A percentile compares a stretch with the other conserved stretches of the same genome.
These are phyloP conservation scores for Chelidonichthys spinosus DNA, from an alignment of 2,797 vertebrate genomes.

Conservation along the genomic window DNA sequence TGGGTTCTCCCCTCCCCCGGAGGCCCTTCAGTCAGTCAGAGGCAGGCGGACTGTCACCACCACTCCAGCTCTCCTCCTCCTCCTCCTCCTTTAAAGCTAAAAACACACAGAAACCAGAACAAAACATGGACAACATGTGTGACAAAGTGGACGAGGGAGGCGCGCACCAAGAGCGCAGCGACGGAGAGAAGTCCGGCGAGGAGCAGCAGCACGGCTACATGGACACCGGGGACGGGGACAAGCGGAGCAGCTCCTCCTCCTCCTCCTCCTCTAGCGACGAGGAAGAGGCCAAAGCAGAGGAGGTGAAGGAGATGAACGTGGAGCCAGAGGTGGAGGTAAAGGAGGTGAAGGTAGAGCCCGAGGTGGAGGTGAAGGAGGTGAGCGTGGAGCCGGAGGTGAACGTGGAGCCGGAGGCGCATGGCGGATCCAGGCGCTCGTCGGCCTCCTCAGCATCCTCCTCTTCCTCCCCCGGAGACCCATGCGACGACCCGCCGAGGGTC, in stretches of 20 bases:
- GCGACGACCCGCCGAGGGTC: constrained; percentile 58
- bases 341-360: not conserved
- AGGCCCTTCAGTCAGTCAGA: constrained; percentile 48
- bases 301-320: not conserved
- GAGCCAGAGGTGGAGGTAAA: not conserved
- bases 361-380: constrained; percentile 27
- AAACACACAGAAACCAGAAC: not conserved
- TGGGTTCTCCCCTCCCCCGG: constrained; percentile 59
- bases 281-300: not conserved
- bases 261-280: constrained; percentile 66
- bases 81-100: not conserved
- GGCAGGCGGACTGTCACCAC: constrained; percentile 48
- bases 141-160: constrained; percentile 37
- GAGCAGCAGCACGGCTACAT: constrained; percentile 72
- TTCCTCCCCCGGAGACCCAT: constrained; percentile 50
- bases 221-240: constrained; percentile 53
- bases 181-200: constrained; percentile 41
- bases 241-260: constrained; percentile 40
- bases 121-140: constrained; percentile 69
- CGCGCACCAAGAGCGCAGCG: constrained; percentile 22
- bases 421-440: constrained; percentile 68
- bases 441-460: constrained; percentile 66
- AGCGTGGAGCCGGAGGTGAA: constrained; percentile 51
- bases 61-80: constrained; percentile 34
- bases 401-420: constrained; percentile 41